Conservation (phyloP, 1,140 invertebrate genomes). For the Lithobius niger region DNA sequence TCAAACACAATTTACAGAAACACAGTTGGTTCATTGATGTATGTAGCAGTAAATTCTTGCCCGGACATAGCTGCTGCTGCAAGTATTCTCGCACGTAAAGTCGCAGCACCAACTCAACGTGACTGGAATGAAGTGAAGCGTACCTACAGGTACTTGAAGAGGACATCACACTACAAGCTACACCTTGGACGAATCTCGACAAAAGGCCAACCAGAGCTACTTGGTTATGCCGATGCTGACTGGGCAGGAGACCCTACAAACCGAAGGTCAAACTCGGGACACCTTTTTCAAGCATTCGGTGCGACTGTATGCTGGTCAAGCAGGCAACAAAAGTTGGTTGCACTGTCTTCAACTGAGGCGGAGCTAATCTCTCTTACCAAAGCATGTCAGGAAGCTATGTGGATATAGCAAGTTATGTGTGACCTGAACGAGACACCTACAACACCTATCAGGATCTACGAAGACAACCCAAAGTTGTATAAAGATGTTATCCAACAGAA, state of each 20-base stretch:
- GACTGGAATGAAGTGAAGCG: neutral
- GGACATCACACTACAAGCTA: too few relatives aligned
- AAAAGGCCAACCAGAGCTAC: too few relatives aligned
- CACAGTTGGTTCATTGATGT: neutral
- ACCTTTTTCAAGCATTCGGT: constrained; percentile 24
- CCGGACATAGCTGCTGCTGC: neutral
- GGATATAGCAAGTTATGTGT: constrained; percentile 6
- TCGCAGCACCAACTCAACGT: neutral
- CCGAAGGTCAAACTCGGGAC: constrained; percentile 29
- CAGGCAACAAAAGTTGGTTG: constrained; percentile 23
- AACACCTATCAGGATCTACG: neutral
- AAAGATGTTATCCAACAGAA: neutral
- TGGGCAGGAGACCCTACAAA: constrained; percentile 7
- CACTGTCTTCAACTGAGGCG: constrained; percentile 26
- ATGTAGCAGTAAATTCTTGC: neutral
- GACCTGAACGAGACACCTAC: neutral
- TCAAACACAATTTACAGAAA: too few relatives aligned
- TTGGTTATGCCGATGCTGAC: neutral
- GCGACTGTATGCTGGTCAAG: constrained; percentile 22
- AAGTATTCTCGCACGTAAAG: neutral
- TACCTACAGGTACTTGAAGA: neutral
- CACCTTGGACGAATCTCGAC: too few relatives aligned
- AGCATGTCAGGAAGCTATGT: constrained; percentile 26
- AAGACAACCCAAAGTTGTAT: neutral
- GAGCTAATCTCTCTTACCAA: constrained; percentile 30